A percentile compares a stretch with the other conserved stretches of the same genome.
These are phyloP conservation scores for Gambelia wislizenii DNA, from an alignment of 2,797 vertebrate genomes.

Conservation along the genomic window DNA sequence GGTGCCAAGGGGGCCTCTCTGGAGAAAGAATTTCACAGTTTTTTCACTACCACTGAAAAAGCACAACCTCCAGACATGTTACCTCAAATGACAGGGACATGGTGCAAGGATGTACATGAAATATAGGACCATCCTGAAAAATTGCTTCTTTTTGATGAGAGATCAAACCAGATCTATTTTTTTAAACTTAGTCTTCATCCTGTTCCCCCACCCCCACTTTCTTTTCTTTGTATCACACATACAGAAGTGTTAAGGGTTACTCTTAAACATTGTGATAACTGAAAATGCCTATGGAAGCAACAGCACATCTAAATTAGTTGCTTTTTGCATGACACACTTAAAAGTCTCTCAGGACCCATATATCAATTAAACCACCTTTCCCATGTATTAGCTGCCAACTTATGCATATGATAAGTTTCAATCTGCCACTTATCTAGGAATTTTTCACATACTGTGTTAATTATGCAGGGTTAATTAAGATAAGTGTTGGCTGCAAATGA, in stretches of 20 bases:
- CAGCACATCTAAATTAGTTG: not conserved
- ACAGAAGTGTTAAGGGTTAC: no score
- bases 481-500: conserved; percentile 45
- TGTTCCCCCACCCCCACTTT: no score
- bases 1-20: not conserved
- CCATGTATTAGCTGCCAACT: conserved; percentile 45
- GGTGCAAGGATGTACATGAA: not conserved
- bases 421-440: conserved; percentile 37
- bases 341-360: conserved; percentile 5
- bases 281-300: not conserved
- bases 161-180: no score
- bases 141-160: not conserved
- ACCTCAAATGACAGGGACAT: not conserved
- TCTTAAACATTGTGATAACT: not conserved
- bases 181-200: no score
- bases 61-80: not conserved
- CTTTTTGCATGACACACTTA: conserved; percentile 10
- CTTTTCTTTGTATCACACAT: not conserved
- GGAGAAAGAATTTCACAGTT: no score
- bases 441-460: conserved; percentile 44
- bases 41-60: not conserved
- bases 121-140: not conserved
- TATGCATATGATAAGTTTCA: conserved; percentile 46
- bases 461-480: conserved; percentile 43
- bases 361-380: conserved; percentile 42